phyloP scores from a whole-genome alignment of 2,113 vertebrate genomes.

The Sturnus vulgaris region DNA sequence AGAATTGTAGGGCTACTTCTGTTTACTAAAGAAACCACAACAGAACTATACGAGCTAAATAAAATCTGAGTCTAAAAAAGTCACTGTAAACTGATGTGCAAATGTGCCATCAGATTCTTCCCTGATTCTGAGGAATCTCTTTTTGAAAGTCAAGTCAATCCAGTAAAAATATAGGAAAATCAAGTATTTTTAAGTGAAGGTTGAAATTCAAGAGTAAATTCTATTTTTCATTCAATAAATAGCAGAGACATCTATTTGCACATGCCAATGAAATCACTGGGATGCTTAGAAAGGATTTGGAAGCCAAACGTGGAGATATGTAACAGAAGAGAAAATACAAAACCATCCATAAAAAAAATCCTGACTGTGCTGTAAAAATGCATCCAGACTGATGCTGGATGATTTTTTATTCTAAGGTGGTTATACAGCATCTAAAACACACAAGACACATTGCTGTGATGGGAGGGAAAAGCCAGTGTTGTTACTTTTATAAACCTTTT shows the following conservation, averaged over 20 bases:
- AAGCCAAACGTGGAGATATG: not conserved
- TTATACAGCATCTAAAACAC: not conserved
- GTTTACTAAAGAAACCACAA: conserved; percentile 17
- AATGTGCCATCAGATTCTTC: not conserved
- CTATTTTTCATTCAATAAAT: not conserved
- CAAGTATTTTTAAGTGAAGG: not conserved
- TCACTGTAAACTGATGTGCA: not conserved
- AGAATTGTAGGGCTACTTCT: not conserved
- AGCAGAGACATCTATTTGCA: not conserved
- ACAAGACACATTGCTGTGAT: not conserved
- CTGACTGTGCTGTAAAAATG: not conserved
- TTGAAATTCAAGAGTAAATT: not conserved
- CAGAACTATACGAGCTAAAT: not conserved
- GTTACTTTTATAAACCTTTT: not conserved
- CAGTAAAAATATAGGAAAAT: not conserved
- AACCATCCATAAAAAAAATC: not conserved
- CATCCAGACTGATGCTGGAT: not conserved
- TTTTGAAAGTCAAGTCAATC: not conserved
- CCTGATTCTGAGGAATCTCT: not conserved
- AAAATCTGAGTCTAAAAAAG: not conserved
- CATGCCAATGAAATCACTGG: not conserved
- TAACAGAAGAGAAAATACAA: not conserved
- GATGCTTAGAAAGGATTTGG: not conserved
- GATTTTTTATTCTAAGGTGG: not conserved
- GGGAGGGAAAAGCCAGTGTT: not conserved